These are phyloP conservation scores for Venturia canescens DNA, from an alignment of 1,140 invertebrate genomes.

Conservation along the genomic window DNA sequence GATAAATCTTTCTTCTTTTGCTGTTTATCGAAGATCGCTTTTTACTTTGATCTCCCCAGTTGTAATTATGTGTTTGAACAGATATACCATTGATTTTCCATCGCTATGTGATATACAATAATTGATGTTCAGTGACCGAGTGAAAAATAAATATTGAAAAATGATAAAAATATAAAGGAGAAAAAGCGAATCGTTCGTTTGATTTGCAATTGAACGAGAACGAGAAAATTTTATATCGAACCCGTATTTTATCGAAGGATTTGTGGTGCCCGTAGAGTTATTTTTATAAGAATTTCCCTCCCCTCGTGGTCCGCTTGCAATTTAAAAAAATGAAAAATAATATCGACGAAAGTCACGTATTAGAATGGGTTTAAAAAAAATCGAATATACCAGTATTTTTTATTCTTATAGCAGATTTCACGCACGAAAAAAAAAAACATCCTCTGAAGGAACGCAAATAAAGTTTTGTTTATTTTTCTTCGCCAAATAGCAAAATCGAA, in stretches of 20 bases:
- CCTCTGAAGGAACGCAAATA: neutral
- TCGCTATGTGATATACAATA: slow-evolving; percentile 16
- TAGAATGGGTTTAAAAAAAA: neutral
- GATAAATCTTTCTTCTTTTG: too few species aligned
- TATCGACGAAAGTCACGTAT: neutral
- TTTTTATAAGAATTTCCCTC: neutral
- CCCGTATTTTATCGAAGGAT: neutral
- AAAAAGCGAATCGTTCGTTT: too few species aligned
- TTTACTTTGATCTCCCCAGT: too few species aligned
- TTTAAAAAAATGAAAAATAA: neutral
- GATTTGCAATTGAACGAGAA: neutral
- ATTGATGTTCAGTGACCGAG: neutral
- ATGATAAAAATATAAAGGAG: neutral
- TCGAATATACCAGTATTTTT: neutral
- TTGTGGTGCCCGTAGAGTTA: neutral
- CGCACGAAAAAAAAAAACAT: neutral
- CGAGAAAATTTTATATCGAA: slow-evolving; percentile 11
- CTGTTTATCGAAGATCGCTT: too few species aligned
- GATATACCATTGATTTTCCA: neutral
- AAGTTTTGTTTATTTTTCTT: neutral
- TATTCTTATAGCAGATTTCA: neutral
- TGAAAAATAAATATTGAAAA: neutral
- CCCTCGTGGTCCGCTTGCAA: neutral
- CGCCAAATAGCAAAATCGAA: neutral
- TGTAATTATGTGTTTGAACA: neutral